Evolutionary conservation across 2,888 invertebrate genomes (phyloP).

Genomic region (Oegoconia quadripuncta): DNA sequence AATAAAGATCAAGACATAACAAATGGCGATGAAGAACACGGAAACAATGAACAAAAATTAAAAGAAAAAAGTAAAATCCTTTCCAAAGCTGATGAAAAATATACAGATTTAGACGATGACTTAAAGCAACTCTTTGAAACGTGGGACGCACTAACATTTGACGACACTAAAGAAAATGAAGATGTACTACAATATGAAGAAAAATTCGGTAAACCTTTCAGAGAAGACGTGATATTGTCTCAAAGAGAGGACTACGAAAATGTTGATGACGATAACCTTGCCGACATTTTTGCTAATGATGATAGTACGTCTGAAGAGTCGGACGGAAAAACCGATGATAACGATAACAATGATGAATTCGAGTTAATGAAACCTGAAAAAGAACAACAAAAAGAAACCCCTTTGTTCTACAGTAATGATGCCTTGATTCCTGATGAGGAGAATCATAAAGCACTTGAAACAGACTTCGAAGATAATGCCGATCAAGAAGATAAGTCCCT

Average conservation of each 20-base stretch:
- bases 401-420: not conserved
- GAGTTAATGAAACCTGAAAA: not conserved
- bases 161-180: slow-evolving; percentile 16
- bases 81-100: slow-evolving; percentile 27
- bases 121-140: slow-evolving; percentile 46
- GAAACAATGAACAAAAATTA: slow-evolving; percentile 3
- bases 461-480: not conserved
- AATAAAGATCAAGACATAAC: slow-evolving; percentile 8
- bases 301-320: too few species aligned
- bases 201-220: slow-evolving; percentile 27
- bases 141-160: slow-evolving; percentile 36
- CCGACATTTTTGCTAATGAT: slow-evolving; percentile 24
- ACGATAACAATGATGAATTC: not conserved
- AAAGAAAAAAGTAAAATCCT: not conserved
- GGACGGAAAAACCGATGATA: too few species aligned
- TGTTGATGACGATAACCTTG: slow-evolving; percentile 29
- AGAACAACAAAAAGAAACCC: not conserved
- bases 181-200: slow-evolving; percentile 33
- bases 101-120: slow-evolving; percentile 46
- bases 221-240: slow-evolving; percentile 24
- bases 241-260: slow-evolving; percentile 28
- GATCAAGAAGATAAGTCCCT: not conserved
- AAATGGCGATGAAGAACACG: slow-evolving; percentile 19
- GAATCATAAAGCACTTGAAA: slow-evolving; percentile 3
- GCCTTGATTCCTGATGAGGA: not conserved